Percentiles rank a stretch among this genome's conserved stretches.
Conservation (phyloP, 1,140 invertebrate genomes). For the Drosophila burlai region DNA sequence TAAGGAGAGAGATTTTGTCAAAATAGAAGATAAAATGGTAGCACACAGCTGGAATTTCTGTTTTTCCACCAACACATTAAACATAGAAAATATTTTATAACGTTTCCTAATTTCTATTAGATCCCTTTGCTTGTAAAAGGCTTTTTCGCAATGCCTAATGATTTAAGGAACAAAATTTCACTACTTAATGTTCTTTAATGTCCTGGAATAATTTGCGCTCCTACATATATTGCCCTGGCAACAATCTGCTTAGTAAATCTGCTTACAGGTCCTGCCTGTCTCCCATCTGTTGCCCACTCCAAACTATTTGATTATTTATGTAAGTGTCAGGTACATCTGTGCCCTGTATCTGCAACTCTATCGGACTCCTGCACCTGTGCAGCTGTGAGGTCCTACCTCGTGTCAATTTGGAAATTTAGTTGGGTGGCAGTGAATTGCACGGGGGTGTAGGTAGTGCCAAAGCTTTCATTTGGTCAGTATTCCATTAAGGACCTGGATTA, state of each 20-base stretch:
- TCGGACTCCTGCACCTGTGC: constrained; percentile 18
- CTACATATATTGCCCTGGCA: constrained; percentile 1
- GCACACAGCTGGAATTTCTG: neutral
- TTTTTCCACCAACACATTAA: constrained; percentile 16
- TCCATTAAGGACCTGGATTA: constrained; percentile 50
- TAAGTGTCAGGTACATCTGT: constrained; percentile 33
- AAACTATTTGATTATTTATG: constrained; percentile 52
- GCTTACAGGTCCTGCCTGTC: constrained; percentile 5
- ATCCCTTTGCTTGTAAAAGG: constrained; percentile 5
- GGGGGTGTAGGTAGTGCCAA: constrained; percentile 16
- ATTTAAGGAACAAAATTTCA: neutral
- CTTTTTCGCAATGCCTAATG: constrained; percentile 3
- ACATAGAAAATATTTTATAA: constrained; percentile 6
- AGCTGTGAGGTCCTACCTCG: constrained; percentile 32
- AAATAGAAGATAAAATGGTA: constrained; percentile 4
- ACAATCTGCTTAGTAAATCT: constrained; percentile 43
- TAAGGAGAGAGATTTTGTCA: neutral
- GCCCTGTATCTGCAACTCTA: constrained; percentile 8
- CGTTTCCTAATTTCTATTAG: constrained; percentile 4
- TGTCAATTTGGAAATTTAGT: constrained; percentile 52
- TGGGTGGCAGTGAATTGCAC: constrained; percentile 16
- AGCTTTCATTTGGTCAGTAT: constrained; percentile 9
- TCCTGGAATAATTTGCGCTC: constrained; percentile 15
- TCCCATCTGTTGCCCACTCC: neutral
- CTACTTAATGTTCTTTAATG: constrained; percentile 3